Evolutionary conservation across 2,797 vertebrate genomes (phyloP).

Genomic region (Gymnodraco acuticeps): DNA sequence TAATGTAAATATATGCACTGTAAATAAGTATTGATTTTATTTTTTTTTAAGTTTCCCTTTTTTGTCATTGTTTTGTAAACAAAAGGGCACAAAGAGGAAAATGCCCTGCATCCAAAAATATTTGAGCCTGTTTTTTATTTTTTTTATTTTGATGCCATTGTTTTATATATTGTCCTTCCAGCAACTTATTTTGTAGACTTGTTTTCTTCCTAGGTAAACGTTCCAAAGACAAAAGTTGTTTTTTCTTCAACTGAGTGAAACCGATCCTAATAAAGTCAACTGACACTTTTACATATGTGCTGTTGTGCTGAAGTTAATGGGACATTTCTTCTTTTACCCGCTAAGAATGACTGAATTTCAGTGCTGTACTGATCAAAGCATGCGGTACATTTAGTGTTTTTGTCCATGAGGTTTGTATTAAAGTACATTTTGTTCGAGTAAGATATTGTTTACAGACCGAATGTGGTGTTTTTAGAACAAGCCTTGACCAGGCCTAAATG

Average conservation of each 20-base stretch:
- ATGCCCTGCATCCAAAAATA: conserved; percentile 89
- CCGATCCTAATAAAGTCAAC: conserved; percentile 85
- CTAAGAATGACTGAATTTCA: background rate
- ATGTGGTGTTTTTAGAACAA: conserved; percentile 34
- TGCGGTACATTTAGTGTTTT: conserved; percentile 10
- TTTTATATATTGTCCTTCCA: conserved; percentile 83
- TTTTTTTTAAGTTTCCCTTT: conserved; percentile 78
- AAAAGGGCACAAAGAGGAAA: conserved; percentile 86
- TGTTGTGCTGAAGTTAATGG: conserved; percentile 43
- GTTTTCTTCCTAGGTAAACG: conserved; percentile 80
- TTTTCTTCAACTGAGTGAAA: conserved; percentile 87
- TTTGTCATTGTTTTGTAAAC: conserved; percentile 89
- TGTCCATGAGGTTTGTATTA: conserved; percentile 37
- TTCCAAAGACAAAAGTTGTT: conserved; percentile 87
- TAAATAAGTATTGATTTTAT: conserved; percentile 88
- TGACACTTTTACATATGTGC: conserved; percentile 79
- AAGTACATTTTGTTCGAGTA: conserved; percentile 2
- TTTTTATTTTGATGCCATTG: conserved; percentile 78
- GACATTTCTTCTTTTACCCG: background rate
- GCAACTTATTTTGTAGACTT: conserved; percentile 84
- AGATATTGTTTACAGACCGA: conserved; percentile 20
- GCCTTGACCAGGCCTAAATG: conserved; percentile 37
- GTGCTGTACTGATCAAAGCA: background rate
- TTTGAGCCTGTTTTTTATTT: conserved; percentile 87
- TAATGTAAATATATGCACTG: conserved; percentile 98